These are phyloP conservation scores for Agapornis canus DNA, from an alignment of 2,797 vertebrate genomes.

Conservation along the genomic window DNA sequence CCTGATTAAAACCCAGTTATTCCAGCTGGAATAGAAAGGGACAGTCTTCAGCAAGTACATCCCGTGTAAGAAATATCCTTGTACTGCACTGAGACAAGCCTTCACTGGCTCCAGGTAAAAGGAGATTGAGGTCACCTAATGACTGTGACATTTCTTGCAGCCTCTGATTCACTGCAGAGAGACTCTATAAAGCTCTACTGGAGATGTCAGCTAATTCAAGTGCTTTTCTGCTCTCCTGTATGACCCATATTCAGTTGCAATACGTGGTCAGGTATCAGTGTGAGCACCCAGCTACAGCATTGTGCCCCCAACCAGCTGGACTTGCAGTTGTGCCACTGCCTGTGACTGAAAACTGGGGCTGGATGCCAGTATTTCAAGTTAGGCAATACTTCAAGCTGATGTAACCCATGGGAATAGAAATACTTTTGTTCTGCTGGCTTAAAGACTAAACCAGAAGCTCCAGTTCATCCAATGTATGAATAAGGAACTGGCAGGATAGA, in stretches of 20 bases:
- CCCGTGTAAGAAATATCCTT: background rate
- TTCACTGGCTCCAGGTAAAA: background rate
- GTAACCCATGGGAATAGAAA: background rate
- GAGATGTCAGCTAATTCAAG: background rate
- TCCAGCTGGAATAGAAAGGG: background rate
- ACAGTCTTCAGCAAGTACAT: background rate
- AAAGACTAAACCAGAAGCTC: conserved; percentile 3
- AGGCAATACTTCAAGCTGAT: background rate
- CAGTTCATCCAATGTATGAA: background rate
- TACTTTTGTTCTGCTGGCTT: background rate
- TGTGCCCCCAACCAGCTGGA: background rate
- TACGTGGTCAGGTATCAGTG: rapidly evolving
- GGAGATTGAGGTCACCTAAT: conserved; percentile 22
- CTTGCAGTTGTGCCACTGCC: background rate
- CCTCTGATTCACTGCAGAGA: conserved; percentile 7
- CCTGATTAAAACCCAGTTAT: background rate
- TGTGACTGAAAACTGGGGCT: background rate
- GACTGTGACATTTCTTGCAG: background rate
- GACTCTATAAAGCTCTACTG: rapidly evolving
- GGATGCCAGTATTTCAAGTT: background rate
- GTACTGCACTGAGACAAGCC: background rate
- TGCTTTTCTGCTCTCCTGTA: background rate
- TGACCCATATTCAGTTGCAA: background rate
- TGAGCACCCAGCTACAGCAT: background rate
- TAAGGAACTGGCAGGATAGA: background rate